Conservation (phyloP, 2,888 invertebrate genomes). For the Rhodophaea formosa region DNA sequence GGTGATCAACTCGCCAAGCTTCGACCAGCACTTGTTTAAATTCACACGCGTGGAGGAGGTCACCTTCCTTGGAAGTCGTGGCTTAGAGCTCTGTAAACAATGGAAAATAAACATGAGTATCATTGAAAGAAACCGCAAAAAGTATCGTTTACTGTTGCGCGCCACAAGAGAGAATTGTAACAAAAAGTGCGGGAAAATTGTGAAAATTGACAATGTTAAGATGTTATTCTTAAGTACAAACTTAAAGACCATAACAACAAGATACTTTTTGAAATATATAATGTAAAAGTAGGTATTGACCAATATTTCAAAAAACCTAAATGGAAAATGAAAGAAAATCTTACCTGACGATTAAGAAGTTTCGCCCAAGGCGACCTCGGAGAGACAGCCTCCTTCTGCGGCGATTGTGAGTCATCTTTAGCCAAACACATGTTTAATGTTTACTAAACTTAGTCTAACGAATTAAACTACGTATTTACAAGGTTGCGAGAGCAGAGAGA, state of each 20-base stretch:
- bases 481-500: slow-evolving; percentile 44
- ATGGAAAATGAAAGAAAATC: slow-evolving; percentile 24
- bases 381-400: slow-evolving; percentile 65
- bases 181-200: no score
- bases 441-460: slow-evolving; percentile 59
- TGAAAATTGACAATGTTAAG: no score
- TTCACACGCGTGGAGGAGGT: slow-evolving; percentile 82
- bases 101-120: slow-evolving; percentile 36
- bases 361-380: slow-evolving; percentile 81
- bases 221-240: no score
- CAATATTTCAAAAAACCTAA: neutral
- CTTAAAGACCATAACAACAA: neutral
- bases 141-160: neutral
- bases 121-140: neutral
- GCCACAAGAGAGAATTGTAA: no score
- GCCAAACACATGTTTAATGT: slow-evolving; percentile 73
- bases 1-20: slow-evolving; percentile 81
- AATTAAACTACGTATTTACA: slow-evolving; percentile 74
- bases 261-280: slow-evolving; percentile 2
- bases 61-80: slow-evolving; percentile 80
- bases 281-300: slow-evolving; percentile 1
- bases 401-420: slow-evolving; percentile 71
- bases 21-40: slow-evolving; percentile 84
- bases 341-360: slow-evolving; percentile 80
- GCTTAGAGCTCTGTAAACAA: slow-evolving; percentile 79